Conservation (phyloP, 2,113 vertebrate species). For the Myrmecobius fasciatus region DNA sequence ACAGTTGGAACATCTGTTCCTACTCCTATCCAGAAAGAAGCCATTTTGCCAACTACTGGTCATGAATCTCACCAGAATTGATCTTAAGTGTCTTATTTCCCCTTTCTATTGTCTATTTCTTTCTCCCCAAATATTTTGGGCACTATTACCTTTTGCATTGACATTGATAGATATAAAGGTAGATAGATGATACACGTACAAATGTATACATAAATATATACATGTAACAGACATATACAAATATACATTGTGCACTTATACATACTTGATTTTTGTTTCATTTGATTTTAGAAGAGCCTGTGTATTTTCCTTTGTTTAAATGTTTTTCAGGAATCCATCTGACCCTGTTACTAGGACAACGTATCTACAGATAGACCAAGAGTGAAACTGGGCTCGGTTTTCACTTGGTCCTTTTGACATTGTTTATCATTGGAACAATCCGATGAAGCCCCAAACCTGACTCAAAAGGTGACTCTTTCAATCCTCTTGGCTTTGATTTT, state of each 20-base stretch:
- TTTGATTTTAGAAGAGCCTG: neutral
- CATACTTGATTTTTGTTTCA: neutral
- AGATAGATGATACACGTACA: too few relatives aligned
- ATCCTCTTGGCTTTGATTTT: slow-evolving; percentile 34
- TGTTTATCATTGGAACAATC: neutral
- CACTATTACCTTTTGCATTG: neutral
- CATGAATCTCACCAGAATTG: neutral
- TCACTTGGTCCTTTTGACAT: slow-evolving; percentile 24
- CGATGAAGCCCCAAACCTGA: neutral
- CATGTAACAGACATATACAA: neutral
- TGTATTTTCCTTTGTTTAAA: neutral
- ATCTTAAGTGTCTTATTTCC: neutral
- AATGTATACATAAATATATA: neutral
- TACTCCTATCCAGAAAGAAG: neutral
- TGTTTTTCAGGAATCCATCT: neutral
- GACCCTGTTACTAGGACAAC: neutral
- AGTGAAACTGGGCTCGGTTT: neutral
- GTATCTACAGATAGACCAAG: slow-evolving; percentile 19
- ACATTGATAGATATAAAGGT: too few relatives aligned
- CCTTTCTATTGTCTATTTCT: slow-evolving; percentile 5
- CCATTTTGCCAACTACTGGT: neutral
- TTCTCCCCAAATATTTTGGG: neutral
- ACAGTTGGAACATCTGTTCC: neutral
- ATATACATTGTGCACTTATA: too few relatives aligned
- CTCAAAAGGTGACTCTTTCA: neutral